phyloP scores from a whole-genome alignment of 2,113 vertebrate species.

The Macaca mulatta region DNA sequence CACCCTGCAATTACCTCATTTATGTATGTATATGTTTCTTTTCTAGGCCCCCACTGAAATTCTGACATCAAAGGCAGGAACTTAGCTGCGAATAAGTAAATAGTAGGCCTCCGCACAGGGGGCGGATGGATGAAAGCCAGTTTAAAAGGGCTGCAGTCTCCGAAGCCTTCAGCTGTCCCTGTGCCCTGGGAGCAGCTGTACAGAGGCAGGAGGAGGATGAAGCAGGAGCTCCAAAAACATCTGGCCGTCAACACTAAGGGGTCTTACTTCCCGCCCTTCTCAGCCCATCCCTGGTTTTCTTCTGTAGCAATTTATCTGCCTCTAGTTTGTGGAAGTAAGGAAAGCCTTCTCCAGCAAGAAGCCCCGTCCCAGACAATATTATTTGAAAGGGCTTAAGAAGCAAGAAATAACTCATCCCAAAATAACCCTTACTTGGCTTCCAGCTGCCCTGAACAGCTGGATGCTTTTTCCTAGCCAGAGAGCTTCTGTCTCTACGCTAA shows the following conservation, averaged over 20 bases:
- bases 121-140: neutral
- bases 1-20: neutral
- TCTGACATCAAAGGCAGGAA: neutral
- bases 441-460: conserved; percentile 78
- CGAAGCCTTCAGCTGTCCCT: neutral
- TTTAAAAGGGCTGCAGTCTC: neutral
- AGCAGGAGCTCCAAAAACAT: neutral
- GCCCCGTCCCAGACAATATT: neutral
- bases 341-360: neutral
- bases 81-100: neutral
- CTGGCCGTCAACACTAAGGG: neutral
- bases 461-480: conserved; percentile 61
- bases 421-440: conserved; percentile 68
- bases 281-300: neutral
- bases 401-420: conserved; percentile 72
- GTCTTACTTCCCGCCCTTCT: neutral
- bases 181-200: neutral
- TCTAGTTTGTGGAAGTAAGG: neutral
- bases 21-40: neutral
- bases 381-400: conserved; percentile 48
- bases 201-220: neutral
- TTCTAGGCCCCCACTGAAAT: neutral
- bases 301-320: neutral
- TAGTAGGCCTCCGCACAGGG: neutral
- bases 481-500: conserved; percentile 62